phyloP scores from a whole-genome alignment of 2,888 invertebrate genomes.

The Plebejus anna region DNA sequence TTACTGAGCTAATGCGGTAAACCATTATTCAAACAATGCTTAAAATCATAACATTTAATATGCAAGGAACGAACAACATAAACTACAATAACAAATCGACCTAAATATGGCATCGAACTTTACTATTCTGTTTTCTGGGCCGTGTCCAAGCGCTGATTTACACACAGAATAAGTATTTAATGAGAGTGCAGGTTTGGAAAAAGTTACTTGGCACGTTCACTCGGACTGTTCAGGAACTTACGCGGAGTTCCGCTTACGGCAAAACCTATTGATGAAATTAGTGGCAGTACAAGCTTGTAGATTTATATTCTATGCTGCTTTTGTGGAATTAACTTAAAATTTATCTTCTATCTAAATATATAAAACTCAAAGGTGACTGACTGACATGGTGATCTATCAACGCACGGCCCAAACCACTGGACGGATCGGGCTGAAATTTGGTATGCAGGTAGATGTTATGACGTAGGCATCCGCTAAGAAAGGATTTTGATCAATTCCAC shows the following conservation, averaged over 20 bases:
- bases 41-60: constrained; percentile 31
- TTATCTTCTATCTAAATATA: neutral
- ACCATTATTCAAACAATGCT: constrained; percentile 26
- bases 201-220: constrained; percentile 29
- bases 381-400: too few relatives aligned
- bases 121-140: constrained; percentile 53
- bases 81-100: constrained; percentile 52
- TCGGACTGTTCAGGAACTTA: neutral
- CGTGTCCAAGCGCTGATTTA: constrained; percentile 50
- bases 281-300: neutral
- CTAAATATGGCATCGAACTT: constrained; percentile 58
- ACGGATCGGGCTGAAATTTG: too few relatives aligned
- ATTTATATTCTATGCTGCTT: neutral
- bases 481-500: too few relatives aligned
- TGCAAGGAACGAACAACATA: constrained; percentile 40
- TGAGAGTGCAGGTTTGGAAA: constrained; percentile 42
- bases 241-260: neutral
- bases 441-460: too few relatives aligned
- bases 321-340: neutral
- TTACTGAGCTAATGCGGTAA: constrained; percentile 25
- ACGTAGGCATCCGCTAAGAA: too few relatives aligned
- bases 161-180: constrained; percentile 50
- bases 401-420: too few relatives aligned
- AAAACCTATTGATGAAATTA: constrained; percentile 3
- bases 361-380: too few relatives aligned